Conservation (phyloP, 2,797 vertebrate species). For the Notamacropus eugenii region DNA sequence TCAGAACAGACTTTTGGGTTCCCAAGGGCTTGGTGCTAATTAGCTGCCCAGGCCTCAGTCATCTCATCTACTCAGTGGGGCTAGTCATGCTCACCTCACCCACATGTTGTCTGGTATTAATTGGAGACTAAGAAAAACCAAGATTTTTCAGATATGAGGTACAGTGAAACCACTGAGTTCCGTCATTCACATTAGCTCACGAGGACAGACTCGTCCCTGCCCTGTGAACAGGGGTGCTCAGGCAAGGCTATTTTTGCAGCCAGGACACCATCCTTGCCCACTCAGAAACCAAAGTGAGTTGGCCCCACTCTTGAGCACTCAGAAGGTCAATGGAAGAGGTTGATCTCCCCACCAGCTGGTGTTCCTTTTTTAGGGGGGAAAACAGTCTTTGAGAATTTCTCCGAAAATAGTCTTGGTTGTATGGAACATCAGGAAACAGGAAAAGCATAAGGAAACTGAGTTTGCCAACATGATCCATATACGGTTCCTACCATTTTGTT, state of each 20-base stretch:
- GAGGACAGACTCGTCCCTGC: background rate
- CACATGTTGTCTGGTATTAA: background rate
- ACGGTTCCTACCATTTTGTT: background rate
- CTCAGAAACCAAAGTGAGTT: background rate
- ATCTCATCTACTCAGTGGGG: background rate
- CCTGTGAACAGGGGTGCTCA: background rate
- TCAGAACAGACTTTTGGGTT: too few relatives aligned
- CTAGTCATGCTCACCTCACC: too few relatives aligned
- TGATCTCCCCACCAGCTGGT: background rate
- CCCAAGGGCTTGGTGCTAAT: background rate
- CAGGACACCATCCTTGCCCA: background rate
- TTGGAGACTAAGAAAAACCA: background rate
- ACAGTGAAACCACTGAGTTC: background rate
- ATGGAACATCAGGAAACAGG: background rate
- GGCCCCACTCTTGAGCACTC: background rate
- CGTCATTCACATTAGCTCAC: background rate
- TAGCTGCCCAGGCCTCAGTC: background rate
- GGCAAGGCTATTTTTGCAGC: background rate
- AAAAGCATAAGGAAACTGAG: background rate
- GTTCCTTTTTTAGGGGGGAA: constrained; percentile 24
- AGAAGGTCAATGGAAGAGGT: background rate
- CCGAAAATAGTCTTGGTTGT: background rate
- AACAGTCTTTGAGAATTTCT: constrained; percentile 1
- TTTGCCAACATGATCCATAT: background rate
- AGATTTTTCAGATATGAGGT: background rate